Evolutionary conservation across 2,888 invertebrate species (phyloP).

Genomic region (Acholoe squamosa): DNA sequence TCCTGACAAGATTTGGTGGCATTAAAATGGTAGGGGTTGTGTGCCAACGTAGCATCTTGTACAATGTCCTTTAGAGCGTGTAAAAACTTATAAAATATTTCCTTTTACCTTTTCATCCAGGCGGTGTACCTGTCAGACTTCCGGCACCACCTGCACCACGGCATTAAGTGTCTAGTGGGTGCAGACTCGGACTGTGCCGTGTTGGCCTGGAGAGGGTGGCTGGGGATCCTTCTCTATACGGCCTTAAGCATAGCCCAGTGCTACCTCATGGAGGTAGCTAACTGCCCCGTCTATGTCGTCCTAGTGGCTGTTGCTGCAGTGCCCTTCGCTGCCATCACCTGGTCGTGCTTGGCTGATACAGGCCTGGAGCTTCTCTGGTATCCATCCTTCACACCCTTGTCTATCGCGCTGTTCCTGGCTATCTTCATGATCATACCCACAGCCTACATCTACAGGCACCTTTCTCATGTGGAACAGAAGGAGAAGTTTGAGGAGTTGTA

Average conservation of each 20-base stretch:
- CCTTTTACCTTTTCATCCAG: neutral
- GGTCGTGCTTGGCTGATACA: slow-evolving; percentile 13
- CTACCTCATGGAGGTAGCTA: neutral
- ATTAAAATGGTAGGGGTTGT: no score
- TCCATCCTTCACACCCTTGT: neutral
- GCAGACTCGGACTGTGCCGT: neutral
- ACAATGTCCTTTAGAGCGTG: no score
- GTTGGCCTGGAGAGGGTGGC: slow-evolving; percentile 19
- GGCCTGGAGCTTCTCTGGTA: slow-evolving; percentile 19
- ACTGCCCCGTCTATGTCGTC: neutral
- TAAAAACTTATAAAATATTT: neutral
- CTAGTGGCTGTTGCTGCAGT: neutral
- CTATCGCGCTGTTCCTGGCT: neutral
- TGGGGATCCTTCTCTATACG: slow-evolving; percentile 12
- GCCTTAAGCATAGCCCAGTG: neutral
- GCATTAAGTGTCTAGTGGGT: slow-evolving; percentile 18
- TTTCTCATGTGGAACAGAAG: neutral
- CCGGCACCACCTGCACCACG: slow-evolving; percentile 44
- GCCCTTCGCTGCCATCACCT: slow-evolving; percentile 8
- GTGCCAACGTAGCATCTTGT: no score
- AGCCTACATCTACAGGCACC: neutral
- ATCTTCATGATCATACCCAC: neutral
- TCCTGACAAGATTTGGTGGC: no score
- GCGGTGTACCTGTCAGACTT: slow-evolving; percentile 16
- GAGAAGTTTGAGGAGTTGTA: neutral